Evolutionary conservation across 2,888 invertebrate genomes (phyloP), one percentile per base, ranked within the genome.

Genomic region (Marasmarcha lunaedactyla): DNA sequence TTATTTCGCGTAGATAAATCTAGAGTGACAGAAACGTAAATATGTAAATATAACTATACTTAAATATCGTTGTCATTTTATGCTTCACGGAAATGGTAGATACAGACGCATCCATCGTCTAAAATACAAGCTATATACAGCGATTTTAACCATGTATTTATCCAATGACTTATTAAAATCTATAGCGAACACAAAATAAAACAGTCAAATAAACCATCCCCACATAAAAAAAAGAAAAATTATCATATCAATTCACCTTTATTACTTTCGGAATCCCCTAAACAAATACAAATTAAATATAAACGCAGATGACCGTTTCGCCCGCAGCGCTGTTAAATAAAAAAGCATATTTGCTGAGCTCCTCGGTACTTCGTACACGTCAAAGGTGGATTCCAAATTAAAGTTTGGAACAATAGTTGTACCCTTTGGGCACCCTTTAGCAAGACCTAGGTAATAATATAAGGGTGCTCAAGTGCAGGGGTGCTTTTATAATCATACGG

Each of bases 211-310:
- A n/a, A n/a, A n/a, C n/a, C n/a, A n/a, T n/a, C n/a, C n/a, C n/a
- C 20, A 20, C 3, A 20, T 20, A 20, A 20, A 20, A 20, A 20
- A 20, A 20, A 20, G 20, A 5, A 20, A n/a, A 20, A 20, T 20
- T 20, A 20, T 20, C 20, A 20, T 20, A 20, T 20, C 20, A 20
- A 20, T 20, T 20, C 61, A 67, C 68, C 66, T 71, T 68, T 59
- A 70, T 13, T 63, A 55, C 55, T 58, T 46, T 56, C 57, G 56
- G 68, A 68, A 70, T 62, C 66, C 67, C 54, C 46, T 41, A 41
- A 46, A 55, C 57, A 59, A 66, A 67, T 62, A 62, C 61, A 63
- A 65, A 59, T 63, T 60, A 63, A 55, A 55, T 51, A 60, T 57
- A 63, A 52, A 56, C 50, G 52, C 40, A 36, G 11, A 39, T 40